Conservation (phyloP, 2,888 invertebrate genomes). For the Hanleya hanleyi region DNA sequence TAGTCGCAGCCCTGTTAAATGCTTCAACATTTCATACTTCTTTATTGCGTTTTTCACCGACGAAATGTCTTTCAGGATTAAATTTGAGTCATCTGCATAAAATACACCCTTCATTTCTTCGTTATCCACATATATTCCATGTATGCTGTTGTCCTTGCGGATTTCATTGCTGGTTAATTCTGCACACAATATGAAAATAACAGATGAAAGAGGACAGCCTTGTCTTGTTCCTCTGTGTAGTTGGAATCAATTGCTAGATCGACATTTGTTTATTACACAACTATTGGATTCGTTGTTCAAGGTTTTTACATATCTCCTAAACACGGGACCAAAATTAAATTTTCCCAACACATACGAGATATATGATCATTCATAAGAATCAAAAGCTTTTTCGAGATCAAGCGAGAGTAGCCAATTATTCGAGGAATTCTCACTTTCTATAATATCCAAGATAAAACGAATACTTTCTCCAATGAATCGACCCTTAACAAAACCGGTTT, state of each 20-base stretch:
- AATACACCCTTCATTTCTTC: not conserved
- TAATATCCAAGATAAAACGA: not conserved
- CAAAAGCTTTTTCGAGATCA: not conserved
- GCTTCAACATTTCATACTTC: not conserved
- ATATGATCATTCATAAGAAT: not conserved
- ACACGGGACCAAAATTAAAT: not conserved
- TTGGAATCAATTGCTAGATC: not conserved
- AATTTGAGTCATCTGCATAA: not conserved
- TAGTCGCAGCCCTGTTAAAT: not conserved
- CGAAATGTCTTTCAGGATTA: not conserved
- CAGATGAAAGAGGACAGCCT: not conserved
- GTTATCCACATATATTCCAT: not conserved
- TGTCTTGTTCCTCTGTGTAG: not conserved
- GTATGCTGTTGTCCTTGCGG: not conserved
- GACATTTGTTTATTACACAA: not conserved
- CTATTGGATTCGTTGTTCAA: not conserved
- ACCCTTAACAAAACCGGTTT: not conserved
- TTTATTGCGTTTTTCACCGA: not conserved
- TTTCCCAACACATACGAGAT: not conserved
- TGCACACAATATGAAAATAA: not conserved
- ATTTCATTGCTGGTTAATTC: not conserved
- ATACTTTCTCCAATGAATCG: not conserved
- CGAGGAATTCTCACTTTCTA: not conserved
- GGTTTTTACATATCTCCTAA: not conserved
- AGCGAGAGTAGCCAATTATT: not conserved